Conservation (phyloP, 2,797 vertebrate species). For the Esox masquinongy region DNA sequence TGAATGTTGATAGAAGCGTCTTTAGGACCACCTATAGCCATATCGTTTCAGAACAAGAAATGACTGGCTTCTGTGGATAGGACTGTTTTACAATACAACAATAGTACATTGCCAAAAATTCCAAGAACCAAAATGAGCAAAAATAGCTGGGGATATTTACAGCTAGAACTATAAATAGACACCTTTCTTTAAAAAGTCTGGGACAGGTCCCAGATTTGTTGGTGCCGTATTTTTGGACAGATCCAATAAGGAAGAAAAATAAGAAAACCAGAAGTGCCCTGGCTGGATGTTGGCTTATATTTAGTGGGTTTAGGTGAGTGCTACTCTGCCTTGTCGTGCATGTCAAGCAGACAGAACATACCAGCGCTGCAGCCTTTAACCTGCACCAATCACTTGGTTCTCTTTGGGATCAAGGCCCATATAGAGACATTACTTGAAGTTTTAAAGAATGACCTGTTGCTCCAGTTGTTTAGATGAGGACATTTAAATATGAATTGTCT, state of each 20-base stretch:
- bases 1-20: not conserved
- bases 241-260: conserved; percentile 33
- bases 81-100: not conserved
- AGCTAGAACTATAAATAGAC: conserved; percentile 46
- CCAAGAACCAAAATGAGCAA: conserved; percentile 6
- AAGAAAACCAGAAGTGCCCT: conserved; percentile 20
- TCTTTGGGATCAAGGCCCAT: not conserved
- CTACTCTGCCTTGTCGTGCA: conserved; percentile 6
- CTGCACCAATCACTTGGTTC: not conserved
- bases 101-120: not conserved
- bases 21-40: not conserved
- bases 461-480: not conserved
- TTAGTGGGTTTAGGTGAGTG: conserved; percentile 10
- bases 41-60: not conserved
- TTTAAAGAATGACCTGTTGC: not conserved
- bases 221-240: conserved; percentile 42
- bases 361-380: not conserved
- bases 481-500: not conserved
- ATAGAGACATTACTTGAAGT: not conserved
- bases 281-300: conserved; percentile 4
- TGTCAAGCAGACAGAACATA: conserved; percentile 19
- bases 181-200: conserved; percentile 36
- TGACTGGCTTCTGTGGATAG: not conserved
- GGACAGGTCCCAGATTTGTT: conserved; percentile 37
- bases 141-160: conserved; percentile 39